Percentiles rank a stretch among this genome's conserved stretches.
These are phyloP conservation scores for Rutpela maculata DNA, from an alignment of 2,888 invertebrate species.

Conservation along the genomic window DNA sequence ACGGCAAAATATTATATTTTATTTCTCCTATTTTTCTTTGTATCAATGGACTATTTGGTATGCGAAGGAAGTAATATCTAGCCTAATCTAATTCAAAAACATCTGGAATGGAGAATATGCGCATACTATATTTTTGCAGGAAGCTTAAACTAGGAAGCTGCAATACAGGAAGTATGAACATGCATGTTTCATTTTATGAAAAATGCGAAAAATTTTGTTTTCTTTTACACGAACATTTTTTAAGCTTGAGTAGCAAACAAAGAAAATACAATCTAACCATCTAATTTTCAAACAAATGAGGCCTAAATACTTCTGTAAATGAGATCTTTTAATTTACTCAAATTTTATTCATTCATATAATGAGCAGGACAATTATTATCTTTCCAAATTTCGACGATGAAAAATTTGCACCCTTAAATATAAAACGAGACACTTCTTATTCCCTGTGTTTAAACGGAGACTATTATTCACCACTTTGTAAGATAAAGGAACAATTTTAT, in stretches of 20 bases:
- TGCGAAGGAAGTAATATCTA: too few species aligned
- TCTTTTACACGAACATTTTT: too few species aligned
- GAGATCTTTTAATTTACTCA: neutral
- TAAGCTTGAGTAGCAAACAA: neutral
- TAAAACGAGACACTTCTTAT: slow-evolving; percentile 45
- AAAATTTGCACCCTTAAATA: slow-evolving; percentile 42
- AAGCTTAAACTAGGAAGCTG: too few species aligned
- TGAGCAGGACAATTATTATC: slow-evolving; percentile 39
- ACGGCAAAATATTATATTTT: too few species aligned
- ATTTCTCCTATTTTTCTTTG: too few species aligned
- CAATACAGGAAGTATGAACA: too few species aligned
- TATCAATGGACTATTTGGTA: too few species aligned
- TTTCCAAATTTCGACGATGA: slow-evolving; percentile 48
- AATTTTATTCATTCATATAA: slow-evolving; percentile 23
- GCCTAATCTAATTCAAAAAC: too few species aligned
- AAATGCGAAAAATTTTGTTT: too few species aligned
- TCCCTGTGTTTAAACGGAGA: slow-evolving; percentile 38
- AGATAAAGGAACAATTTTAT: slow-evolving; percentile 74
- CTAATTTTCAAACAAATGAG: neutral
- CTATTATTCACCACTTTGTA: slow-evolving; percentile 55
- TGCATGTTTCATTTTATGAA: too few species aligned
- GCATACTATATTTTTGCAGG: too few species aligned
- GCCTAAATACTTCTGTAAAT: slow-evolving; percentile 25
- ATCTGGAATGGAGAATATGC: too few species aligned
- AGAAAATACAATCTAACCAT: neutral